A percentile compares a stretch with the other conserved stretches of the same genome.
phyloP scores from a whole-genome alignment of 1,140 invertebrate species.

The Bombus affinis region DNA sequence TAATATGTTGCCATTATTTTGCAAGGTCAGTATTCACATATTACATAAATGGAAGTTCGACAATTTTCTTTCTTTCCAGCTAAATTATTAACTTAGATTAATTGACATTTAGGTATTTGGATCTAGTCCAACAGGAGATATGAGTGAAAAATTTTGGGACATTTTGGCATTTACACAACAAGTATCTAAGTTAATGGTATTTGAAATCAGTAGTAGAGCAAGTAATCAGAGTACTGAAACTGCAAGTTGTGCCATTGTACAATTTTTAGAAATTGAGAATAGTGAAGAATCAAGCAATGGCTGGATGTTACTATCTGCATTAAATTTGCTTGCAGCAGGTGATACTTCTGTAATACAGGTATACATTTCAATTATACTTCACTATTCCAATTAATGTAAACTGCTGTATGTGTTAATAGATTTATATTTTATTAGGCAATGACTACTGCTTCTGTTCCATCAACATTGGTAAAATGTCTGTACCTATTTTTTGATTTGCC shows the following conservation, averaged over 20 bases:
- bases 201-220: conserved; percentile 95
- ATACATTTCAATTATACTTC: conserved; percentile 77
- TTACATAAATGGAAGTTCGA: neutral
- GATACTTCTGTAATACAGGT: conserved; percentile 89
- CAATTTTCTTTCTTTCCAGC: neutral
- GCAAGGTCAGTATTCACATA: conserved; percentile 89
- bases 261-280: conserved; percentile 96
- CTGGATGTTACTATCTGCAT: conserved; percentile 96
- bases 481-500: conserved; percentile 99
- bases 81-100: neutral
- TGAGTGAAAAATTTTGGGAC: conserved; percentile 98
- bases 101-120: conserved; percentile 91
- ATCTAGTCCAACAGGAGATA: conserved; percentile 93
- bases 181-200: conserved; percentile 97
- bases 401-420: neutral
- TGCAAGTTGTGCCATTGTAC: conserved; percentile 97
- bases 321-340: conserved; percentile 95
- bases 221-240: conserved; percentile 98
- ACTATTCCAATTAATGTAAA: neutral
- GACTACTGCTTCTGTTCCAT: conserved; percentile 97
- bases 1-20: conserved; percentile 98
- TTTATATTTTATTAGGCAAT: conserved; percentile 88
- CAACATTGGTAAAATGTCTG: conserved; percentile 98
- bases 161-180: conserved; percentile 96
- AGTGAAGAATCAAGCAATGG: conserved; percentile 96